Base-by-base conservation (phyloP, 2,113 vertebrate genomes). In the Aleadryas rufinucha region DNA sequence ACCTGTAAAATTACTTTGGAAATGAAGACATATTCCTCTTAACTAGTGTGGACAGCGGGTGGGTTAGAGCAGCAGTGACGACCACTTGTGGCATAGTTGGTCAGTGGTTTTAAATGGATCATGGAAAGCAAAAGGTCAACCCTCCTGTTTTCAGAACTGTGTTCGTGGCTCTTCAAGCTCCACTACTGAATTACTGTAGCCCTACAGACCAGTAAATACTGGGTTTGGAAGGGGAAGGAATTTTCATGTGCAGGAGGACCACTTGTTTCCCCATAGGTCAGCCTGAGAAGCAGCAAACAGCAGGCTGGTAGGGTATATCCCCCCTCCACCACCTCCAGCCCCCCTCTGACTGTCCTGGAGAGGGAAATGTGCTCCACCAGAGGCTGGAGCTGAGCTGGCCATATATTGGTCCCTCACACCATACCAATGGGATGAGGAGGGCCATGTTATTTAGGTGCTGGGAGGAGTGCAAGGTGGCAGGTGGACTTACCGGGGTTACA, bases 401-500 rank as follows among this genome's bases (percentile, higher is more conserved):
- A n/a, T n/a, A n/a, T n/a, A n/a, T n/a, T n/a, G n/a, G n/a, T n/a
- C n/a, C n/a, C n/a, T n/a, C n/a, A n/a, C n/a, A n/a, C n/a, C n/a
- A 0, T 13, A 81, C 20, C 83, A 64, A 8, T 1, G 4, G 16
- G 59, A 12, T 11, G 45, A 33, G 42, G 23, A 64, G 17, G 10
- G 42, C 16, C 41, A 14, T 3, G 6, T 16, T 41, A 7, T 12
- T 11, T 2, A 33, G 53, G 56, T 42, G 80, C 39, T 1, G 3
- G 37, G 21, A 12, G 9, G 17, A 42, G n/a, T 16, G 39, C 28
- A 20, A 27, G 66, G 75, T 0, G 0, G 15, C 47, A 13, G 69
- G 42, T 3, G 9, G 7, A 39, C 99, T 99, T 98, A 99, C 99
- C 99, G 28, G 99, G 99, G 93, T 99, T 99, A 97, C 99, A 99